Conservation (phyloP, 1,140 invertebrate species). For the Ceratosolen solmsi region DNA sequence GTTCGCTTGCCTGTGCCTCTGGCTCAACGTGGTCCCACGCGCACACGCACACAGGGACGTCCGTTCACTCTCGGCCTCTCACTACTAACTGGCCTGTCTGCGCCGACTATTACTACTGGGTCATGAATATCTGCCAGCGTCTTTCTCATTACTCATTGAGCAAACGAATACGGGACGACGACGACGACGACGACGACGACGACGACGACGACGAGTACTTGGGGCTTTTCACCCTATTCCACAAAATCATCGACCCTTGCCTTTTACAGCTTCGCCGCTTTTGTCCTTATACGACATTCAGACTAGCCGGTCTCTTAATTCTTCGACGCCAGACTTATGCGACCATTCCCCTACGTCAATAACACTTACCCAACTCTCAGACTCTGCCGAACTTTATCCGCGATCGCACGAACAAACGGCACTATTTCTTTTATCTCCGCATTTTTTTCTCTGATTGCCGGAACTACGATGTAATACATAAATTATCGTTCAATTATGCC, state of each 20-base stretch:
- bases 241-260: constrained; percentile 6
- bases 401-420: not conserved
- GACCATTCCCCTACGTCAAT: not conserved
- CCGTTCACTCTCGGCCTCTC: constrained; percentile 17
- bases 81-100: constrained; percentile 8
- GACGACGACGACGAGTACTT: too few species aligned
- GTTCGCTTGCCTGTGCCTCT: not conserved
- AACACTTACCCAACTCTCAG: too few species aligned
- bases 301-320: not conserved
- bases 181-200: too few species aligned
- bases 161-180: constrained; percentile 48
- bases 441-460: too few species aligned
- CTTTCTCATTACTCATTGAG: constrained; percentile 53
- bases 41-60: not conserved
- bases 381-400: not conserved
- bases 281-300: constrained; percentile 26
- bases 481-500: too few species aligned
- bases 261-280: not conserved
- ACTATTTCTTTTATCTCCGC: not conserved
- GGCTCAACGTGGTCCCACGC: too few species aligned
- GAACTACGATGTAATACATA: too few species aligned
- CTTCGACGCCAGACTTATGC: not conserved
- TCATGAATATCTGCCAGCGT: constrained; percentile 41
- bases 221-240: constrained; percentile 17
- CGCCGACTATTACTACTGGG: constrained; percentile 32